Percentiles rank a stretch among this genome's conserved stretches.
Conservation (phyloP, 2,113 vertebrate species). For the Antechinus stuartii region DNA sequence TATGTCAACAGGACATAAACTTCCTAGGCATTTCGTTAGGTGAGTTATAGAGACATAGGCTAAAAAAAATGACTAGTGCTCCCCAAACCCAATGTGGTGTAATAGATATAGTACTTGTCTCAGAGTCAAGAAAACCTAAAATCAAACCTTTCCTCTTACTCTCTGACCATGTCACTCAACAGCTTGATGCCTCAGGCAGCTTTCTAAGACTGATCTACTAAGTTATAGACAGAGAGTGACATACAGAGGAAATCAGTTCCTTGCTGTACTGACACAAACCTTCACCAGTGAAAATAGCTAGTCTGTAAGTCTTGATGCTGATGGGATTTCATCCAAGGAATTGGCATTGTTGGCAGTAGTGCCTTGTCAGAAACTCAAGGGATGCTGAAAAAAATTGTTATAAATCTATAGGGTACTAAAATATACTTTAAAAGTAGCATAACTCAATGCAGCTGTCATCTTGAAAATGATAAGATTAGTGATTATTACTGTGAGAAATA, state of each 20-base stretch:
- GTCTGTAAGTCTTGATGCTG: neutral
- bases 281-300: neutral
- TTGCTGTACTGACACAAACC: neutral
- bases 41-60: neutral
- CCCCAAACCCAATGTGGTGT: neutral
- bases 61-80: neutral
- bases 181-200: neutral
- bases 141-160: neutral
- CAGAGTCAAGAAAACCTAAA: neutral
- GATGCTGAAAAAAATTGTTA: slow-evolving; percentile 58
- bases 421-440: slow-evolving; percentile 56
- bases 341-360: slow-evolving; percentile 31
- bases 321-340: slow-evolving; percentile 39
- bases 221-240: neutral
- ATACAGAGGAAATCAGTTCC: neutral
- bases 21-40: neutral
- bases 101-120: neutral
- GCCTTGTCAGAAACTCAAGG: slow-evolving; percentile 10
- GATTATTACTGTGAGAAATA: slow-evolving; percentile 72
- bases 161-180: neutral
- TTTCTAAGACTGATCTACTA: neutral
- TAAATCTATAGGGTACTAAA: slow-evolving; percentile 58
- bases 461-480: slow-evolving; percentile 72
- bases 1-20: neutral
- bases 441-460: slow-evolving; percentile 63